Percentiles rank a stretch among this genome's conserved stretches.
These are phyloP conservation scores for Schizopygopsis malacanthus DNA, from an alignment of 2,797 vertebrate genomes.

Conservation along the genomic window DNA sequence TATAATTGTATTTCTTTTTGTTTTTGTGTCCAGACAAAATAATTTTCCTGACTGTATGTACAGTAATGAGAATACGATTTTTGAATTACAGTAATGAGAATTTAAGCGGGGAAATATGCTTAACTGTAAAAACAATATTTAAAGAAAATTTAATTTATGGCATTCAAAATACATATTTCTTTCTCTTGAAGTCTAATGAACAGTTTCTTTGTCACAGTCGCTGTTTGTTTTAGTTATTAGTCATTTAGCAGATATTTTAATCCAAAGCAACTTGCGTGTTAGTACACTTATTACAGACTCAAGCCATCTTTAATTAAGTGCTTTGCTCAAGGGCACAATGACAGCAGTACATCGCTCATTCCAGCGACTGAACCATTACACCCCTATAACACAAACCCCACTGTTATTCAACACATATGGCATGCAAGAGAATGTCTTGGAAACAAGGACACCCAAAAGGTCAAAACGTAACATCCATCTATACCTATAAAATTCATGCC, in stretches of 20 bases:
- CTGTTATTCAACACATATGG: background rate
- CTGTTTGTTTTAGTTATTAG: slow-evolving; percentile 4
- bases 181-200: background rate
- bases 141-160: background rate
- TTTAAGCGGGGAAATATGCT: background rate
- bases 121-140: background rate
- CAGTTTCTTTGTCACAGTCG: background rate
- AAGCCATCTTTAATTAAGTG: background rate
- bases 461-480: background rate
- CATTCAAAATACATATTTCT: background rate
- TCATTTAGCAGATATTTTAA: slow-evolving; percentile 7
- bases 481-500: background rate
- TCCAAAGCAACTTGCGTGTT: background rate
- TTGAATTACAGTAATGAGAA: background rate
- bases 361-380: background rate
- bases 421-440: background rate
- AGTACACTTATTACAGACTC: slow-evolving; percentile 2
- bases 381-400: no score
- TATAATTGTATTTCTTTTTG: background rate
- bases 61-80: background rate
- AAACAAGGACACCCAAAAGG: slow-evolving; percentile 6
- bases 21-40: background rate
- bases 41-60: background rate
- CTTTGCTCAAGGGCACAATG: background rate
- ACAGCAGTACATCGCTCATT: background rate